A percentile compares a stretch with the other conserved stretches of the same genome.
Conservation (phyloP, 2,888 invertebrate species). For the Agriopis leucophaearia region DNA sequence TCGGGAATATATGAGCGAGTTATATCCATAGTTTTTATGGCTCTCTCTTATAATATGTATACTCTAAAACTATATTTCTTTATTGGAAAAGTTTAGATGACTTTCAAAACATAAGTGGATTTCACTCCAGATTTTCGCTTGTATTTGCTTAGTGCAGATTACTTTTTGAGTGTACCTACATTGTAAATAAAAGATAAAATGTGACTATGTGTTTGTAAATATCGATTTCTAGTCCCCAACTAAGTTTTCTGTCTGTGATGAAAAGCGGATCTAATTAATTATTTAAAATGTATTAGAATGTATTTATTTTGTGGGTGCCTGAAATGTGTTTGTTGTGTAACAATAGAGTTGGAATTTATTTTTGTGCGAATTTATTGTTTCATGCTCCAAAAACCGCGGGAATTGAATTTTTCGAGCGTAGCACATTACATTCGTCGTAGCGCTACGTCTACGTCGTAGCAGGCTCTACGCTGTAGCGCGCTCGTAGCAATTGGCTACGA, state of each 20-base stretch:
- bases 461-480: not conserved
- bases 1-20: not conserved
- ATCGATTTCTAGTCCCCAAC: not conserved
- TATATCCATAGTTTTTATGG: conserved; percentile 10
- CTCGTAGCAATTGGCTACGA: not conserved
- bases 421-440: conserved; percentile 2
- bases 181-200: not conserved
- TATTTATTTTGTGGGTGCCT: not conserved
- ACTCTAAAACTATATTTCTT: conserved; percentile 1
- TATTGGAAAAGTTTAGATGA: conserved; percentile 12
- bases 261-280: not conserved
- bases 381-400: not conserved
- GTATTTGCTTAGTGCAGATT: not conserved
- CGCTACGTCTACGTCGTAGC: conserved; percentile 5
- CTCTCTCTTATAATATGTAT: conserved; percentile 2
- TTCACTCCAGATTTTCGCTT: not conserved
- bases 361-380: conserved; percentile 10
- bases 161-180: not conserved
- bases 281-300: not conserved
- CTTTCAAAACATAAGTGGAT: conserved; percentile 1
- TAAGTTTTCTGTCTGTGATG: not conserved
- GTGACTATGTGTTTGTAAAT: not conserved
- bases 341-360: not conserved
- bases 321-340: not conserved
- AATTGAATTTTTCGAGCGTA: conserved; percentile 7